These are phyloP conservation scores for Callorhinus ursinus DNA, from an alignment of 2,113 vertebrate species.

Conservation along the genomic window DNA sequence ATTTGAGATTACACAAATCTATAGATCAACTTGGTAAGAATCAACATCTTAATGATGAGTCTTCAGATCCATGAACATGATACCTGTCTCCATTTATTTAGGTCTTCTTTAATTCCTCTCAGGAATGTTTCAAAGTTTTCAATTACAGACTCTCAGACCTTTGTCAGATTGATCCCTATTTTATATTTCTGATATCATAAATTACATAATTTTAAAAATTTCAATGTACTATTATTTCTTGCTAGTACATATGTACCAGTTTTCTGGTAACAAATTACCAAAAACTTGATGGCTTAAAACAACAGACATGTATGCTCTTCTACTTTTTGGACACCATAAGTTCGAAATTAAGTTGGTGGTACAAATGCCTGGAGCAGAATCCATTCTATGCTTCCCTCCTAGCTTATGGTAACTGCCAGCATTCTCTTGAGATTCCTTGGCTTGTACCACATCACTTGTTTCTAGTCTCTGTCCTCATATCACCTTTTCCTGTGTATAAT, in stretches of 20 bases:
- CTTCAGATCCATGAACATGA: neutral
- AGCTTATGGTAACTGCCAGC: neutral
- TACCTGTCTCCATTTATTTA: neutral
- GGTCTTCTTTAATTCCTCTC: neutral
- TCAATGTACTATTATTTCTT: neutral
- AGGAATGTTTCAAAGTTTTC: slow-evolving; percentile 9
- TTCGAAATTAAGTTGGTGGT: neutral
- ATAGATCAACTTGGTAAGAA: neutral
- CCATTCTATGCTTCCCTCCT: neutral
- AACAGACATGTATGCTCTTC: neutral
- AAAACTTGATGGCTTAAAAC: neutral
- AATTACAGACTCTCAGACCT: neutral
- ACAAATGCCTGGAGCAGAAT: neutral
- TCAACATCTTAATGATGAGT: neutral
- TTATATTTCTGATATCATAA: neutral
- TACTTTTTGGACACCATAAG: neutral
- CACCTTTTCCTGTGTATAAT: neutral
- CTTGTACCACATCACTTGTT: neutral
- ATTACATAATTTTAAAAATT: neutral
- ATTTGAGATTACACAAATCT: neutral
- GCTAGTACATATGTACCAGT: neutral
- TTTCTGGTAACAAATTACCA: neutral
- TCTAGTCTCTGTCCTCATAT: neutral
- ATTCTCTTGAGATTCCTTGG: neutral
- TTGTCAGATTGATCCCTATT: neutral